Conservation (phyloP, 92 coral and sea anemone genomes). For the Galaxea fascicularis region DNA sequence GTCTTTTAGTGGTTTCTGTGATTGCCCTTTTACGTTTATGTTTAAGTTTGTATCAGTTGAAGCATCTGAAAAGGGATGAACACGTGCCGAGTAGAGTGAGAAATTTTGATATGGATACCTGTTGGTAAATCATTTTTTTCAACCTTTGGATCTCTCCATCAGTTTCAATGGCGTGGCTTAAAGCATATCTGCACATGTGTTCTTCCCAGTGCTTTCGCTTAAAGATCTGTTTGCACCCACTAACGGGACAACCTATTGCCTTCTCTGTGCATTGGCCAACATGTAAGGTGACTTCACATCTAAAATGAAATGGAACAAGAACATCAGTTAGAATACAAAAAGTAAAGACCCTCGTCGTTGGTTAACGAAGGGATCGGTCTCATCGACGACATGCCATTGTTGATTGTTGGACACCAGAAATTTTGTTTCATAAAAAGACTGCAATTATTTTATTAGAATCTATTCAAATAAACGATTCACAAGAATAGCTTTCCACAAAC, state of each 20-base stretch:
- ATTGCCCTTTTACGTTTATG: too few species aligned
- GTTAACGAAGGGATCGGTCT: background rate
- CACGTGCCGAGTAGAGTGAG: too few species aligned
- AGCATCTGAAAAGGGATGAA: too few species aligned
- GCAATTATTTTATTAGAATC: too few species aligned
- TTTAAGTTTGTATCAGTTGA: too few species aligned
- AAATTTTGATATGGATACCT: too few species aligned
- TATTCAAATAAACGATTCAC: too few species aligned
- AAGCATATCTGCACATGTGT: background rate
- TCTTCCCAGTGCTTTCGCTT: constrained; percentile 13
- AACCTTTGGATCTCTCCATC: constrained; percentile 7
- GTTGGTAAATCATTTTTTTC: background rate
- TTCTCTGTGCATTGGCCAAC: constrained; percentile 25
- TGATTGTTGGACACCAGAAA: too few species aligned
- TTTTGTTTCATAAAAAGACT: too few species aligned
- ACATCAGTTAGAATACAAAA: background rate
- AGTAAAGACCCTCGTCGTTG: background rate
- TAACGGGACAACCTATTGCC: constrained; percentile 2
- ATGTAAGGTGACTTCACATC: background rate
- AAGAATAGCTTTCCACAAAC: too few species aligned
- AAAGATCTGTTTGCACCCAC: constrained; percentile 17
- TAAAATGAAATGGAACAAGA: background rate
- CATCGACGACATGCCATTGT: background rate
- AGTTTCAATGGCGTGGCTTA: constrained; percentile 6
- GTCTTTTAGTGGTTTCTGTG: too few species aligned